Evolutionary conservation across 2,113 vertebrate species (phyloP).

Genomic region (Datnioides undecimradiatus): DNA sequence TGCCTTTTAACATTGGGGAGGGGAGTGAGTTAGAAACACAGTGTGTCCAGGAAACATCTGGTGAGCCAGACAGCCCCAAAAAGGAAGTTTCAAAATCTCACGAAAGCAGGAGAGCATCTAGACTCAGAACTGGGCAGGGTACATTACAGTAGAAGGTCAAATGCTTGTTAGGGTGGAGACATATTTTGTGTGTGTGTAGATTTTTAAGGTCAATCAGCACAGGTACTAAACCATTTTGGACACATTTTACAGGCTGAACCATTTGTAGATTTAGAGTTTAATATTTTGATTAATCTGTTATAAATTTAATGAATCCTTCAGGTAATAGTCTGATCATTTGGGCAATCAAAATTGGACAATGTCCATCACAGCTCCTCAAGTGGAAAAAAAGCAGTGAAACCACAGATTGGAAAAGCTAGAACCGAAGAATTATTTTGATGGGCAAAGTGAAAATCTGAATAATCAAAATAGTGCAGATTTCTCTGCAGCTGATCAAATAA

Average conservation of each 20-base stretch:
- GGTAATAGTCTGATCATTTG: neutral
- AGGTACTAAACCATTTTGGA: neutral
- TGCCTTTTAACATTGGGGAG: conserved; percentile 55
- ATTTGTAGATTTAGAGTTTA: neutral
- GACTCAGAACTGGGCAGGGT: conserved; percentile 61
- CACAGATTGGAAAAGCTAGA: neutral
- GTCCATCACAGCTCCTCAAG: neutral
- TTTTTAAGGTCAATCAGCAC: conserved; percentile 26
- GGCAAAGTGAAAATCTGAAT: neutral
- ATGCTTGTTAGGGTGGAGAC: conserved; percentile 53
- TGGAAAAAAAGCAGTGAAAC: neutral
- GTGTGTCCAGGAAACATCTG: conserved; percentile 87
- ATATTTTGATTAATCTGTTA: neutral
- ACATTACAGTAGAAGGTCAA: conserved; percentile 60
- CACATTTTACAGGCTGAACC: neutral
- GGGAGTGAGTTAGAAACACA: conserved; percentile 60
- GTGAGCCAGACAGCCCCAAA: conserved; percentile 86
- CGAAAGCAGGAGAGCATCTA: conserved; percentile 86
- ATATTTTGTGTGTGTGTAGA: conserved; percentile 5
- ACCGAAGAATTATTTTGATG: neutral
- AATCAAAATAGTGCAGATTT: neutral
- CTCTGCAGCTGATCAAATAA: neutral
- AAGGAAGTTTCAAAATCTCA: conserved; percentile 92
- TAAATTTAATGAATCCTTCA: neutral
- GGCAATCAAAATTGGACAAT: neutral